Evolutionary conservation across 2,888 invertebrate species (phyloP).

Genomic region (Palloptera scutellata): DNA sequence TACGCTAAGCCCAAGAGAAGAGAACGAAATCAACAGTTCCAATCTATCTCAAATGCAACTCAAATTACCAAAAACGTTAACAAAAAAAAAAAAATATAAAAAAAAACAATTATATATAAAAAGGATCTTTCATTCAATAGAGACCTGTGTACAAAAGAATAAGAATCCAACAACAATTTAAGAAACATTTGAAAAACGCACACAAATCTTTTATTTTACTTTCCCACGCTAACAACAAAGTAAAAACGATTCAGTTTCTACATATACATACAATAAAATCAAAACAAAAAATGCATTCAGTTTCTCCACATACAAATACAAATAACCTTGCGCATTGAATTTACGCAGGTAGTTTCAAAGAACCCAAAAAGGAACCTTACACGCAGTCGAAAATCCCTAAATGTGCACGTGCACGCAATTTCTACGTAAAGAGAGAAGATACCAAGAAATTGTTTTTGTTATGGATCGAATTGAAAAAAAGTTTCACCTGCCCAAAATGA

Average conservation of each 20-base stretch:
- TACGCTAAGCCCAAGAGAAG: too few species aligned
- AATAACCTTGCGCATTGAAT: too few species aligned
- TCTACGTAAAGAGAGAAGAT: too few species aligned
- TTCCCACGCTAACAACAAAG: constrained; percentile 46
- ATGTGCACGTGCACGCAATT: too few species aligned
- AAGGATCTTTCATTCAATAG: too few species aligned
- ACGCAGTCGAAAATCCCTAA: too few species aligned
- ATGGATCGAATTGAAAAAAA: background rate
- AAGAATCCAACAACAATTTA: constrained; percentile 23
- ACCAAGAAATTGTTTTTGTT: too few species aligned
- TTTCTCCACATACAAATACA: too few species aligned
- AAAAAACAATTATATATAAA: too few species aligned
- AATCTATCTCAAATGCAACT: constrained; percentile 12
- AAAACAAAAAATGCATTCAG: constrained; percentile 5
- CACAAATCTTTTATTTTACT: constrained; percentile 43
- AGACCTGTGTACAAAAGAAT: background rate
- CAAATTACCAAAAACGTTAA: constrained; percentile 19
- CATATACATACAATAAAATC: background rate
- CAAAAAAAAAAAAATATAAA: background rate
- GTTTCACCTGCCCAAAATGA: constrained; percentile 49
- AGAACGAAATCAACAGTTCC: too few species aligned
- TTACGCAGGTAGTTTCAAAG: too few species aligned
- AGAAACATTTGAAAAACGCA: constrained; percentile 11
- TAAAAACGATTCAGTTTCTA: constrained; percentile 17
- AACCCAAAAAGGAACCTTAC: too few species aligned